phyloP scores from a whole-genome alignment of 2,888 invertebrate species.

The Platerodrilus igneus region DNA sequence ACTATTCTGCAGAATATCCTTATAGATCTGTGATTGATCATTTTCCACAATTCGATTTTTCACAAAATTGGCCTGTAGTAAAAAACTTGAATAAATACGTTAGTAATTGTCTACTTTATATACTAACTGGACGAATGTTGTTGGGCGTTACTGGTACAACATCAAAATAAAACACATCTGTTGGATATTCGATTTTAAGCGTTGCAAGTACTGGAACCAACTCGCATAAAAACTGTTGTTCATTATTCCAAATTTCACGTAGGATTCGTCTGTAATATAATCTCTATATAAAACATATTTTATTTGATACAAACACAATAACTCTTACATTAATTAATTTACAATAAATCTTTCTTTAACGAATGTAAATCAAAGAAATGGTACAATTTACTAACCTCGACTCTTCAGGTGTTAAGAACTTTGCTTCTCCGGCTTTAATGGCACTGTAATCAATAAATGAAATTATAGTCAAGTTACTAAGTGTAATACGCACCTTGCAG shows the following conservation, averaged over 20 bases:
- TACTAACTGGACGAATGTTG: slow-evolving; percentile 70
- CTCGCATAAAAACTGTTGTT: slow-evolving; percentile 63
- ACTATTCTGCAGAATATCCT: slow-evolving; percentile 63
- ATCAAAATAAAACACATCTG: slow-evolving; percentile 84
- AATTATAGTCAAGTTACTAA: too few relatives aligned
- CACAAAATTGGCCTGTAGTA: slow-evolving; percentile 53
- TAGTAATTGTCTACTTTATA: slow-evolving; percentile 28
- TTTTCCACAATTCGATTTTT: slow-evolving; percentile 69
- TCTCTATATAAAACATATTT: neutral
- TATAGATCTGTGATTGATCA: slow-evolving; percentile 68
- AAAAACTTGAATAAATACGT: too few relatives aligned
- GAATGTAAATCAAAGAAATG: too few relatives aligned
- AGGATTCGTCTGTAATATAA: slow-evolving; percentile 30
- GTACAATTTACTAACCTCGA: slow-evolving; percentile 35
- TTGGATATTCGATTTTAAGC: slow-evolving; percentile 55
- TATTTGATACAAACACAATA: neutral
- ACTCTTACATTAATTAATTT: slow-evolving; percentile 4
- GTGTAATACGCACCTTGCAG: slow-evolving; percentile 41
- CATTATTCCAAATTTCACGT: slow-evolving; percentile 65
- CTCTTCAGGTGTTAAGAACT: slow-evolving; percentile 41
- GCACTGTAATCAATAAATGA: too few relatives aligned
- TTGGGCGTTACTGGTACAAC: slow-evolving; percentile 82
- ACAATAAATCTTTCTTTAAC: too few relatives aligned
- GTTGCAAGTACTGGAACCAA: slow-evolving; percentile 65
- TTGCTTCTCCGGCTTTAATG: slow-evolving; percentile 31